Base-by-base conservation (phyloP, 2,113 vertebrate species). In the Campylomormyrus numenius region DNA sequence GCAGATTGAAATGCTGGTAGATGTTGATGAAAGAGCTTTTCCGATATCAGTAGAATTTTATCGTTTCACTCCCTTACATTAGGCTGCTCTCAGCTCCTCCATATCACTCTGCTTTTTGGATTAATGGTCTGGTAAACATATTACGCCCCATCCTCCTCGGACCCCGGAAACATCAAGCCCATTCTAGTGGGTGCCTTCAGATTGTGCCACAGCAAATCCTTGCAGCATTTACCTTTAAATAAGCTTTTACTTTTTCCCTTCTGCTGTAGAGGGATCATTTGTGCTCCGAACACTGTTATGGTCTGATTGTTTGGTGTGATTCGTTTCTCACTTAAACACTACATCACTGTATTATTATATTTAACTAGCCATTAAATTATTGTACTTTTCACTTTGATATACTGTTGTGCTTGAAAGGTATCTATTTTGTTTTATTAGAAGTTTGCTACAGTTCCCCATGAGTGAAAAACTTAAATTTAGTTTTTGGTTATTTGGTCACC, bases 11-110 rank as follows among this genome's bases (percentile, higher is more conserved):
- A 94, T 92, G 92, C 92, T 93, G 91, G 93, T 92, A 95, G 94
- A 94, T 93, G 93, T 93, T 94, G 93, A 93, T 93, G 89, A 46
- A 88, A 86, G 90, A 42, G 90, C 91, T 90, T 94, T 94, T 94
- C 92, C 35, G 92, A 92, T 91, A 88, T 24, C 17, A 5, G 92
- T 90, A 85, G 92, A 90, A 90, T 95, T 94, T 95, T 95, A 94
- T 94, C 92, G 94, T 92, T 88, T 91, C n/a, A 94, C 94, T 95
- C 94, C 94, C 94, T 96, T 95, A 94, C 93, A 93, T 91, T 95
- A 95, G 94, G 94, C 93, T 95, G 62, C 91, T 90, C 35, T 84
- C 80, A 58, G 77, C 80, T 85, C 77, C 83, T 27, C 80, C 77
- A 42, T 46, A 53, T 89, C 89, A 89, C 39, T 45, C 19, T 85